Base-by-base conservation (phyloP, 2,113 vertebrate genomes). In the Rhineura floridana region DNA sequence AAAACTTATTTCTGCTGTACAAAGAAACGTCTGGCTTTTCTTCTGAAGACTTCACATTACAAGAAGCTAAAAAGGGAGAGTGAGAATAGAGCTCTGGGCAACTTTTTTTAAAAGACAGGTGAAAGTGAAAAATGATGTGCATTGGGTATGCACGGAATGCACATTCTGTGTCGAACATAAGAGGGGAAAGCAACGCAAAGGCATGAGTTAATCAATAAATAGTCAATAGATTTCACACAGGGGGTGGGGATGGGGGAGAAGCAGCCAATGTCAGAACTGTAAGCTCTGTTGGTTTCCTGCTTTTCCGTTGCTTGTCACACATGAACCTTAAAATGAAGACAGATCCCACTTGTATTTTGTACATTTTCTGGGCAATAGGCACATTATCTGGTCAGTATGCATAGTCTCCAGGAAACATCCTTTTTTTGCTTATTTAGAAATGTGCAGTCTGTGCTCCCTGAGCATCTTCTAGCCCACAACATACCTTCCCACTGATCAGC, bases 101-200 rank as follows among this genome's bases (percentile, higher is more conserved):
- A 17, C 2, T 0, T 0, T 15, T 23, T 52, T 50, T n/a, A 84
- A 88, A 86, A n/a, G 17, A 6, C 11, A 73, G 65, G 59, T 79
- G 17, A 1, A 73, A 86, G 13, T n/a, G 3, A 28, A 85, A 67
- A 8, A 62, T 69, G 83, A 87, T 13, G 1, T 30, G 23, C 6
- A 0, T 46, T 79, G 17, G 6, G 0, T 44, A 48, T 88, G 76
- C 13, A 83, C 25, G 67, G 73, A 88, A 86, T 85, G 0, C 25
- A 83, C 87, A 73, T 55, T 73, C 42, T 73, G 42, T 85, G 50
- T 73, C 36, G 30, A 90, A 84, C 1, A 85, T 89, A 69, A 19
- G n/a, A 19, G 21, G 15, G 30, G 44, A 28, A 13, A n/a, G 1
- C 30, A 78, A 48, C 36, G 65, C 15, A 59, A 85, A 76, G 59